Base-by-base conservation (phyloP, 2,113 vertebrate genomes). In the Dicaeum eximium region DNA sequence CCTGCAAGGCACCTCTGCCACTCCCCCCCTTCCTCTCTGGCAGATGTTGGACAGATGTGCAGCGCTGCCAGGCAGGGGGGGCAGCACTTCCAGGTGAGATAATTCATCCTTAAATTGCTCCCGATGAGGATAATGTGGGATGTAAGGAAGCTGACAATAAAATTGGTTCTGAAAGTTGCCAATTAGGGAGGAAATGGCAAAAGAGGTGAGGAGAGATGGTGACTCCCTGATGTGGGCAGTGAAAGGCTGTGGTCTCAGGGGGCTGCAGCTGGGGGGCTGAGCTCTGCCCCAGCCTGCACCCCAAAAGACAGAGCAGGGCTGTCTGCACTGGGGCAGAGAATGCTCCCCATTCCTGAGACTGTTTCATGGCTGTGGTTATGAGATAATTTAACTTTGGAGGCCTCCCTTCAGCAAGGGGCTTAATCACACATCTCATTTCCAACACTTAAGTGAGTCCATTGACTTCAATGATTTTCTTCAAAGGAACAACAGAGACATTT, bases 381-480 rank as follows among this genome's bases (percentile, higher is more conserved):
- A 58, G 77, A 67, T 7, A 77, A 77, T 90, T 87, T 64, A 72
- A 42, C 70, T 92, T 77, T 18, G 1, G 33, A 86, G 75, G 67
- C 79, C 64, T 85, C 61, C 2, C 4, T 91, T 88, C 93, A 85
- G 87, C 53, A 7, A 95, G 45, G 66, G 70, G 42, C 51, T 62
- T 82, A 88, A 91, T 94, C 93, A 86, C 27, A 92, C 38, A 11
- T 66, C 92, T 94, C 61, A 91, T 90, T 94, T 80, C 88, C 71
- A 80, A 27, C 85, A 82, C 75, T 90, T 83, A 95, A 89, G 65
- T 44, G 25, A 92, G 81, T 33, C 93, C 71, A 70, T 65, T 73
- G 95, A 91, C 92, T 97, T 92, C 93, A 95, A 73, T 64, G 85
- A 75, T 77, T 95, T 88, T 80, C 95, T 95, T 96, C 90, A 96